Base-by-base conservation (phyloP, 2,888 invertebrate species). In the Acanthosepion lycidas region DNA sequence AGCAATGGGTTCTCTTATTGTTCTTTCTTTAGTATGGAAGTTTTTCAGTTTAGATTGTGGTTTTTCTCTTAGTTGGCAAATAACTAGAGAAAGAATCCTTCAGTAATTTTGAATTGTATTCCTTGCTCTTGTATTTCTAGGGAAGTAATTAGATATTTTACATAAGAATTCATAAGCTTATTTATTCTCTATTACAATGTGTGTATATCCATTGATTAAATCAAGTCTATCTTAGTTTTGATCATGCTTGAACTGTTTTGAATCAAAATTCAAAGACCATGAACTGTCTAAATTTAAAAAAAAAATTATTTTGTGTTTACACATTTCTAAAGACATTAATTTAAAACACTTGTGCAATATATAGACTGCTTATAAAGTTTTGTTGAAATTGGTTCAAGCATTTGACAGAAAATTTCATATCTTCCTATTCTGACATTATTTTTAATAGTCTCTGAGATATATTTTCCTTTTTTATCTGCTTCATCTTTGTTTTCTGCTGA, bases 61-160 rank as follows among this genome's bases (percentile, higher is more conserved):
- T 33, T 78, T 78, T 78, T 78, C 78, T 78, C 78, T 78, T n/a
- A 78, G 78, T 78, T 78, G 15, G 9, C 78, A 78, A 78, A 78
- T 78, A 33, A 33, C n/a, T 78, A 78, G 78, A 78, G 78, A 78
- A 78, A 78, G n/a, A 78, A 78, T 78, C 78, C 78, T n/a, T n/a
- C n/a, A 78, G 33, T 15, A n/a, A 78, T n/a, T 78, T n/a, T 78
- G n/a, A 78, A 9, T 33, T 78, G n/a, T 33, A 78, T 78, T 78
- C n/a, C 78, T 78, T 78, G 78, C 78, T 78, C 18, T 59, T 59
- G 59, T 59, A 4, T 78, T 78, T 33, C 4, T 78, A 78, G n/a
- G 78, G 78, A 78, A n/a, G 33, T 15, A 1, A 78, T 78, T n/a
- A n/a, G n/a, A 23, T 18, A n/a, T 78, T 78, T 78, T 78, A 18